phyloP scores from a whole-genome alignment of 2,797 vertebrate species.

The Peromyscus attwateri region DNA sequence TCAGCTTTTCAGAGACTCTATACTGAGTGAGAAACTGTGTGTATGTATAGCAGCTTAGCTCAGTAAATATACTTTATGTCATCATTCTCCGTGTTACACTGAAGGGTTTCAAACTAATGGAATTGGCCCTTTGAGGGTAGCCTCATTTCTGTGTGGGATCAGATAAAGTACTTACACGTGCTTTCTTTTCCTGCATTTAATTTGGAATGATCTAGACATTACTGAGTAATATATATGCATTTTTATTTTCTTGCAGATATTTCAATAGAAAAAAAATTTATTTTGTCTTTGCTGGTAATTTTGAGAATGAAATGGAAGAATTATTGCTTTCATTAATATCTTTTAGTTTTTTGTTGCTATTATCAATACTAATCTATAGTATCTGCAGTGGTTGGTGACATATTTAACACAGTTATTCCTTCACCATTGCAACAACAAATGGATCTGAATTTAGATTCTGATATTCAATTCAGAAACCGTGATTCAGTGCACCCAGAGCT shows the following conservation, averaged over 20 bases:
- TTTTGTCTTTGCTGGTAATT: background rate
- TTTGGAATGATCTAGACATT: constrained; percentile 18
- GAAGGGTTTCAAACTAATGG: background rate
- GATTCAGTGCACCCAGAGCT: background rate
- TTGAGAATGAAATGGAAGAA: background rate
- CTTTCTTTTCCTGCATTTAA: background rate
- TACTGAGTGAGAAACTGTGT: constrained; percentile 27
- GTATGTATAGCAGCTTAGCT: background rate
- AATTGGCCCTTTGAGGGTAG: background rate
- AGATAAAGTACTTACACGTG: background rate
- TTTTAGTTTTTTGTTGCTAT: background rate
- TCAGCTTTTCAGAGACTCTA: background rate
- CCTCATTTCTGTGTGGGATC: background rate
- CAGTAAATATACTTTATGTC: background rate
- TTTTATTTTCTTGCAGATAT: constrained; percentile 45
- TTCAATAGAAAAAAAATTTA: background rate
- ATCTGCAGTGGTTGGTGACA: background rate
- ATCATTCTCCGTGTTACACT: background rate
- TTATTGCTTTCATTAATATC: background rate
- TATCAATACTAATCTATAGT: background rate
- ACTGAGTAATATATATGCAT: background rate
- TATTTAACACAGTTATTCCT: background rate
- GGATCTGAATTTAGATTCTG: background rate
- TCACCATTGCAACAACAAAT: background rate
- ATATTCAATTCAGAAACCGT: background rate